Percentiles rank a stretch among this genome's conserved stretches.
Evolutionary conservation across 2,888 invertebrate species (phyloP).

Genomic region (Drosophila anomelani): DNA sequence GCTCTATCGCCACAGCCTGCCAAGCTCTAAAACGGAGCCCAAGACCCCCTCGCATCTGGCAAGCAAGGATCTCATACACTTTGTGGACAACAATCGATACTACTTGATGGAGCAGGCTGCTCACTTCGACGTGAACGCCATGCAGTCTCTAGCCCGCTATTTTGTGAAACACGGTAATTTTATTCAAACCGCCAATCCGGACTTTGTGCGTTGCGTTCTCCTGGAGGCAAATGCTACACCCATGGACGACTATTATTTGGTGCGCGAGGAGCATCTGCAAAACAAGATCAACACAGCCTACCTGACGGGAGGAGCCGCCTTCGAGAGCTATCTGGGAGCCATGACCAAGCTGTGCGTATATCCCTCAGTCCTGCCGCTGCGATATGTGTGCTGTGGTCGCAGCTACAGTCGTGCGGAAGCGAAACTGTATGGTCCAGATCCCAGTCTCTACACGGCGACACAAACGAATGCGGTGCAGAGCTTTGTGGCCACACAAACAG

Average conservation of each 20-base stretch:
- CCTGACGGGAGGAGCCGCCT: conserved; percentile 90
- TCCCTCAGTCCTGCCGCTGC: conserved; percentile 88
- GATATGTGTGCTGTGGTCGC: conserved; percentile 89
- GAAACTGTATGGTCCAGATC: conserved; percentile 72
- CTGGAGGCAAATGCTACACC: conserved; percentile 88
- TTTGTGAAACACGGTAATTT: conserved; percentile 85
- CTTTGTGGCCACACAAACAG: conserved; percentile 87
- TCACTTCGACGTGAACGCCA: conserved; percentile 87
- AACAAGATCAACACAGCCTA: conserved; percentile 87
- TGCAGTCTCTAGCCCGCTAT: conserved; percentile 78
- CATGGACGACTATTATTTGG: conserved; percentile 87
- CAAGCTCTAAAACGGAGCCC: background rate
- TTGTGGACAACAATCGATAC: conserved; percentile 86
- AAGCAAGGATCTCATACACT: conserved; percentile 77
- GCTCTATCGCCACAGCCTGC: conserved; percentile 68
- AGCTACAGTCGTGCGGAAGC: conserved; percentile 85
- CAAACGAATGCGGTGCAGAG: conserved; percentile 89
- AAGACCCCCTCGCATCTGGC: conserved; percentile 77
- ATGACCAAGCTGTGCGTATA: conserved; percentile 88
- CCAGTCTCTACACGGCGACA: conserved; percentile 87
- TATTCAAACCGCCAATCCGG: conserved; percentile 90
- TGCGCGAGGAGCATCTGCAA: conserved; percentile 85
- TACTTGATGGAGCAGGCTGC: conserved; percentile 90
- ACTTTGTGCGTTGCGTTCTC: conserved; percentile 91
- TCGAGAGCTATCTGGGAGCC: conserved; percentile 89